phyloP scores from a whole-genome alignment of 2,113 vertebrate species.

The Epinephelus cyanopodus region DNA sequence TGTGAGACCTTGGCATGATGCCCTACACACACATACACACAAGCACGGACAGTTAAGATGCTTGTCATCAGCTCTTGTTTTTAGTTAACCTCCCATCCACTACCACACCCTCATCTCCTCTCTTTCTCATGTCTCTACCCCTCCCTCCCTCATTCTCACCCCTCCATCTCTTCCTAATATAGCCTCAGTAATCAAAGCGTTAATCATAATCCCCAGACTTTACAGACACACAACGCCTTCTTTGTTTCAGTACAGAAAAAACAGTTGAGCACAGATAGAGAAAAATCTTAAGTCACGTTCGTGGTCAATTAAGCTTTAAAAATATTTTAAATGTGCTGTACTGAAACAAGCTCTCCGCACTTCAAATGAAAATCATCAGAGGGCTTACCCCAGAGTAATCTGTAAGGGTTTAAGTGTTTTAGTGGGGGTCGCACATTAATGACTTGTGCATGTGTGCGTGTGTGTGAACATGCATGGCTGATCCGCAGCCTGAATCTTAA shows the following conservation, averaged over 20 bases:
- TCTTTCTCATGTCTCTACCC: not conserved
- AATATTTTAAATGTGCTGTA: conserved; percentile 74
- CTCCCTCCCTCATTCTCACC: conserved; percentile 9
- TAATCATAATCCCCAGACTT: conserved; percentile 62
- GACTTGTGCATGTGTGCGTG: conserved; percentile 65
- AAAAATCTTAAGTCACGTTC: conserved; percentile 73
- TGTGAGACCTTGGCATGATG: conserved; percentile 23
- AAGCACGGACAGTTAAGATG: conserved; percentile 16
- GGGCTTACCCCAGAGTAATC: conserved; percentile 70
- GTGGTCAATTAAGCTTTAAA: conserved; percentile 78
- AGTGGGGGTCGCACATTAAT: conserved; percentile 69
- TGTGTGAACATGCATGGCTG: conserved; percentile 55
- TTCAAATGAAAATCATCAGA: conserved; percentile 78
- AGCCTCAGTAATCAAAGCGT: conserved; percentile 61
- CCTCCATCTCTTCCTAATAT: conserved; percentile 13
- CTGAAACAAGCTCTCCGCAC: conserved; percentile 68
- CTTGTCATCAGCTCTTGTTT: not conserved
- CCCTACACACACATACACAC: conserved; percentile 10
- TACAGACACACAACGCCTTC: conserved; percentile 63
- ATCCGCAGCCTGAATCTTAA: conserved; percentile 55
- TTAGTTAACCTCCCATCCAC: not conserved
- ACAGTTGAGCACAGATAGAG: conserved; percentile 61
- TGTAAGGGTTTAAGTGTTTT: conserved; percentile 75
- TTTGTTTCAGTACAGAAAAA: conserved; percentile 67
- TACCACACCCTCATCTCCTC: not conserved